A percentile compares a stretch with the other conserved stretches of the same genome.
Evolutionary conservation across 2,797 vertebrate genomes (phyloP).

Genomic region (Enteromius treurensis): DNA sequence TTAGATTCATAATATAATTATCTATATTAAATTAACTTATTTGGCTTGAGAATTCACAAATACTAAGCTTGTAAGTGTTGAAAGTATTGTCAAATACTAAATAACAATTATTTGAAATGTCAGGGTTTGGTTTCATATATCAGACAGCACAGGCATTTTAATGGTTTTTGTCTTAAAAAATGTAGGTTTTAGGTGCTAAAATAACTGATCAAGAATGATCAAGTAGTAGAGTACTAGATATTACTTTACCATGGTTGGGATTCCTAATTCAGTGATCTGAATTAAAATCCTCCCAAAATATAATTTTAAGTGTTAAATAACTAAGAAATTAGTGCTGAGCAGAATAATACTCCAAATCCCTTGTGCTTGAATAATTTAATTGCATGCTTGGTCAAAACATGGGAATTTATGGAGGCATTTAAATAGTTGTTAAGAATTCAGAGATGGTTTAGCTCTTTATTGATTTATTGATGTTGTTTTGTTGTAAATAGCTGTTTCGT

Average conservation of each 20-base stretch:
- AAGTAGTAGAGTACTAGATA: no score
- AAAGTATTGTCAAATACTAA: not conserved
- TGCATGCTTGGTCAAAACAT: constrained; percentile 2
- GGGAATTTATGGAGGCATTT: not conserved
- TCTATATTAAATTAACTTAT: not conserved
- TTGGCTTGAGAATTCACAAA: not conserved
- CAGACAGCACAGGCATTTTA: no score
- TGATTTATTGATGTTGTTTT: constrained; percentile 20
- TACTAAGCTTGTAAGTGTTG: not conserved
- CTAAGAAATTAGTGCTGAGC: not conserved
- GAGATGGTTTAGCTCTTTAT: not conserved
- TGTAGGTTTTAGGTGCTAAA: not conserved
- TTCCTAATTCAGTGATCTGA: not conserved
- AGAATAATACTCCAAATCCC: not conserved
- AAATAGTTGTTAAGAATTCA: constrained; percentile 7
- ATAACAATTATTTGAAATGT: not conserved
- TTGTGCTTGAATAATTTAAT: constrained; percentile 14
- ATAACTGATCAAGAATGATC: not conserved
- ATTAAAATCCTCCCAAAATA: no score
- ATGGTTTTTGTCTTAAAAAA: no score
- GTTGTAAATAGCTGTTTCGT: constrained; percentile 20
- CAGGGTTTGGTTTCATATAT: not conserved
- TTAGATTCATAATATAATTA: not conserved
- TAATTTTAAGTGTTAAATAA: not conserved
- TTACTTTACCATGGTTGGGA: not conserved